phyloP scores from a whole-genome alignment of 2,888 invertebrate species.

The Maniola hyperantus region DNA sequence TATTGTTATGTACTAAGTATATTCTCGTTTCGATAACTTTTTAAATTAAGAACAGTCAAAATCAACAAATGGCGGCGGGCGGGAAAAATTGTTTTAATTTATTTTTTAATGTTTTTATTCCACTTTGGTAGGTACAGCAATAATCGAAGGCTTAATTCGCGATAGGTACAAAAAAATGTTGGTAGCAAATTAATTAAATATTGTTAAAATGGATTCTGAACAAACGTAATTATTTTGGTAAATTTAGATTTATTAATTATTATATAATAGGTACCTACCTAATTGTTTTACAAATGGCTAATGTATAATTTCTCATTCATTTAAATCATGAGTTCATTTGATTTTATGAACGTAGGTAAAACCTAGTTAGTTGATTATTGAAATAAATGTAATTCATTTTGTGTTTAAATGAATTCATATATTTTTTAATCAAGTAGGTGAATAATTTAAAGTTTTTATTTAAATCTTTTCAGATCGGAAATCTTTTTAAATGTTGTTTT shows the following conservation, averaged over 20 bases:
- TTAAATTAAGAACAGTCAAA: slow-evolving; percentile 44
- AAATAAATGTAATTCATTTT: neutral
- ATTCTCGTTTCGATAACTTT: slow-evolving; percentile 38
- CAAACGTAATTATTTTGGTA: too few relatives aligned
- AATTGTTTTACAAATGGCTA: too few relatives aligned
- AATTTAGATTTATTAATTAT: too few relatives aligned
- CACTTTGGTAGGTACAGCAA: neutral
- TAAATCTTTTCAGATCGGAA: neutral
- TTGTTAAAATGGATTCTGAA: too few relatives aligned
- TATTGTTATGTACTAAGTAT: slow-evolving; percentile 47
- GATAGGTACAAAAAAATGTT: too few relatives aligned
- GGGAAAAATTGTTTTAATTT: slow-evolving; percentile 25
- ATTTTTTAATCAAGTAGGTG: neutral
- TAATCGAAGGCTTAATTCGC: neutral
- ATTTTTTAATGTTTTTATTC: neutral
- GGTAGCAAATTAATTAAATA: too few relatives aligned
- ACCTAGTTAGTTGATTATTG: neutral
- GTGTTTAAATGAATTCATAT: neutral
- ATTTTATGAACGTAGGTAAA: neutral
- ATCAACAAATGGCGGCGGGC: slow-evolving; percentile 34
- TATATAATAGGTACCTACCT: too few relatives aligned
- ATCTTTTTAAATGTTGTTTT: neutral
- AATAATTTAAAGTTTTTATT: neutral
- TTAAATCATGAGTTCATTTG: too few relatives aligned
- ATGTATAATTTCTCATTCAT: too few relatives aligned